Conservation (phyloP, 2,888 invertebrate species). For the Oscheius myriophilus region DNA sequence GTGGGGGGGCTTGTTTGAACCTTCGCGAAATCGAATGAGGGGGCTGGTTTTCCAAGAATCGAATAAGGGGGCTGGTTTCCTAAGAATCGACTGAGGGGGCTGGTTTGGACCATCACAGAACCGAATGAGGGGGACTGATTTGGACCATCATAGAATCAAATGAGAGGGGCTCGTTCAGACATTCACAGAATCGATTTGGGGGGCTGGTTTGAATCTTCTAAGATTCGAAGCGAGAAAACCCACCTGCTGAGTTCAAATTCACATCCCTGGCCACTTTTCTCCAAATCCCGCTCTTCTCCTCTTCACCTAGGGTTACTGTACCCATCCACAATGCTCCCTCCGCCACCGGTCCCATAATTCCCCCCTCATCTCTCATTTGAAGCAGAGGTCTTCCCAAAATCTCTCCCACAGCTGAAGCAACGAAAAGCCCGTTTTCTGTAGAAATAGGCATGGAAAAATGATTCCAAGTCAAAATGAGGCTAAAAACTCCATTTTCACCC, state of each 20-base stretch:
- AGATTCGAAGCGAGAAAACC: no score
- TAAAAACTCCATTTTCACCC: not conserved
- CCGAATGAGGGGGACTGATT: no score
- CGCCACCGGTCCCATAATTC: not conserved
- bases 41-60: no score
- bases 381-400: constrained; percentile 17
- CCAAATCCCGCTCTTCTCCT: not conserved
- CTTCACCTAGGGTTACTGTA: not conserved
- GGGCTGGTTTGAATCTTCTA: no score
- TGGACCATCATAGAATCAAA: no score
- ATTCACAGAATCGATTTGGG: no score
- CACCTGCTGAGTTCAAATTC: not conserved
- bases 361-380: not conserved
- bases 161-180: no score
- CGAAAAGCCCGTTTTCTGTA: not conserved
- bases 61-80: no score
- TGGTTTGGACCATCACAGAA: no score
- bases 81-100: no score
- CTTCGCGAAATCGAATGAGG: no score
- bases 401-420: not conserved
- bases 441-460: constrained; percentile 2
- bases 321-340: constrained; percentile 18
- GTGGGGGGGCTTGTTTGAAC: no score
- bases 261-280: not conserved
- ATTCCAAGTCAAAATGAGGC: constrained; percentile 8